Evolutionary conservation across 92 coral and sea anemone genomes (phyloP).

Genomic region (Porites cylindrica): DNA sequence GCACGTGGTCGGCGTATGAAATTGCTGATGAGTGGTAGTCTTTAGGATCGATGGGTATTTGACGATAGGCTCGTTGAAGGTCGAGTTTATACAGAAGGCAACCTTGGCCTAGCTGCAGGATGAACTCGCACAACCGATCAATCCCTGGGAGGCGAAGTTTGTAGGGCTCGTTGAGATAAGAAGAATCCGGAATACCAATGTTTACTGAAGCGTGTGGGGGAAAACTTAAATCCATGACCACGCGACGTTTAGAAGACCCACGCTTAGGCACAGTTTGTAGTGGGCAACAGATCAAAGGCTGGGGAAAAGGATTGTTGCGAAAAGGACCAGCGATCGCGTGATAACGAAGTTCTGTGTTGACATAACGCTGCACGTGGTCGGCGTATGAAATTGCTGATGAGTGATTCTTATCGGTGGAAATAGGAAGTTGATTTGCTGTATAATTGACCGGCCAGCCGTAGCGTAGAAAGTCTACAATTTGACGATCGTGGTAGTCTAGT

Average conservation of each 20-base stretch:
- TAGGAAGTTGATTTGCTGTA: conserved; percentile 8
- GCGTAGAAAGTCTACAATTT: conserved; percentile 26
- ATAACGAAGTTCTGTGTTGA: conserved; percentile 19
- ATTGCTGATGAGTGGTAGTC: conserved; percentile 56
- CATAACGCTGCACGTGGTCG: conserved; percentile 40
- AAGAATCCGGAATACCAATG: conserved; percentile 1
- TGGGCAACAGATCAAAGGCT: conserved; percentile 37
- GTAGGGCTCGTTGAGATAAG: conserved; percentile 20
- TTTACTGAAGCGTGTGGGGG: conserved; percentile 7
- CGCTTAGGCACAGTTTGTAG: conserved; percentile 58
- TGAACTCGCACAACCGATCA: conserved; percentile 16
- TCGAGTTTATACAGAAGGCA: conserved; percentile 32
- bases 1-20: conserved; percentile 27
- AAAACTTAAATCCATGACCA: conserved; percentile 30
- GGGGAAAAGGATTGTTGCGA: conserved; percentile 21
- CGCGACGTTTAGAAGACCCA: conserved; percentile 32
- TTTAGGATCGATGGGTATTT: conserved; percentile 26
- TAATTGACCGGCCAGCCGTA: conserved; percentile 61
- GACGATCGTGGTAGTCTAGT: conserved; percentile 10
- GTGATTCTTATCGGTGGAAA: conserved; percentile 51
- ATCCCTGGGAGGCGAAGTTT: conserved; percentile 40
- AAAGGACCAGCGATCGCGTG: conserved; percentile 48
- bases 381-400: conserved; percentile 30
- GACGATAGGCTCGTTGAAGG: conserved; percentile 29
- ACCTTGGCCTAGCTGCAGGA: conserved; percentile 33